Evolutionary conservation across 2,113 vertebrate genomes (phyloP).

Genomic region (Guaruba guarouba): DNA sequence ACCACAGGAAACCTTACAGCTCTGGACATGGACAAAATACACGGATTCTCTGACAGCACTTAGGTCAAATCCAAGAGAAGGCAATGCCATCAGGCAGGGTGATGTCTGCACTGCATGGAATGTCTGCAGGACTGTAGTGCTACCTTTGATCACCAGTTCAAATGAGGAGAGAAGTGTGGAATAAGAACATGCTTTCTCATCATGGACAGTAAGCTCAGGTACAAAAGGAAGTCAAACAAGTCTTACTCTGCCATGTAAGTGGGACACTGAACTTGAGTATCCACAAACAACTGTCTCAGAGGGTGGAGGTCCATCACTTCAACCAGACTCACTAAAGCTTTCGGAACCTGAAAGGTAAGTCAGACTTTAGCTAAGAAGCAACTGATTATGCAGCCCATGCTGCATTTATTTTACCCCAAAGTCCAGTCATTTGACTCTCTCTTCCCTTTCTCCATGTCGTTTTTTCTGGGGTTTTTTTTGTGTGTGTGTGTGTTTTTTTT

Average conservation of each 20-base stretch:
- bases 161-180: background rate
- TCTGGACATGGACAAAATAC: background rate
- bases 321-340: slow-evolving; percentile 86
- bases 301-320: slow-evolving; percentile 75
- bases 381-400: background rate
- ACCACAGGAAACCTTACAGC: background rate
- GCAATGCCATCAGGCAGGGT: background rate
- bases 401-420: background rate
- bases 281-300: slow-evolving; percentile 79
- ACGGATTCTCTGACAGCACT: background rate
- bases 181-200: background rate
- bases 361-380: background rate
- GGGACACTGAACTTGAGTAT: slow-evolving; percentile 76
- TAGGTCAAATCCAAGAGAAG: background rate
- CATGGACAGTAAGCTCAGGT: background rate
- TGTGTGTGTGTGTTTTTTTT: no score
- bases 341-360: slow-evolving; percentile 81
- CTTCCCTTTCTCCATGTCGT: background rate
- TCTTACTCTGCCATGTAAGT: slow-evolving; percentile 75
- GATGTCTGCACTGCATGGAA: background rate
- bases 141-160: background rate
- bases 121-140: background rate
- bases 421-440: background rate
- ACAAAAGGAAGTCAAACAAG: background rate
- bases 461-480: background rate